A percentile compares a stretch with the other conserved stretches of the same genome.
Conservation (phyloP, 2,113 vertebrate genomes). For the Corythoichthys haematopterus region DNA sequence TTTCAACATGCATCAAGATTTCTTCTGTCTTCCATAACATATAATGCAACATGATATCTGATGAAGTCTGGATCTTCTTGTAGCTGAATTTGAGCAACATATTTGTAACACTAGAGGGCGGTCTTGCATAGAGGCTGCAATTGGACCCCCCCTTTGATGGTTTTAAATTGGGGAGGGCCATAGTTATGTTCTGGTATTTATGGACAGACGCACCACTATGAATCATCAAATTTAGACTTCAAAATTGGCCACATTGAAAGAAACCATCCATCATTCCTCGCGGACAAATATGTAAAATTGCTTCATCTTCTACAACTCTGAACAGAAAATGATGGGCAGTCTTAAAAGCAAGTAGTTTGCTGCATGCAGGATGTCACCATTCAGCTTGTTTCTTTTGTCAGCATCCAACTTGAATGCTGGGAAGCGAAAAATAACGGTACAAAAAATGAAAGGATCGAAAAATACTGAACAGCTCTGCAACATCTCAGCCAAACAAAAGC, state of each 20-base stretch:
- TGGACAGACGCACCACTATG: neutral
- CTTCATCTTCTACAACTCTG: neutral
- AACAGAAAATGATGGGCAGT: neutral
- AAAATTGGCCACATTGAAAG: neutral
- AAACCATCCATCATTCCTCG: neutral
- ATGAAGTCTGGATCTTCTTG: neutral
- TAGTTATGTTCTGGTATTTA: neutral
- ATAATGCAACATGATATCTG: too few species aligned
- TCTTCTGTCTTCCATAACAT: too few species aligned
- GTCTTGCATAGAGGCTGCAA: neutral
- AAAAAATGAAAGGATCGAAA: constrained; percentile 13
- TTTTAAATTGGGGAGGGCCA: neutral
- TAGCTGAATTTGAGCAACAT: neutral
- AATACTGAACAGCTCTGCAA: constrained; percentile 10
- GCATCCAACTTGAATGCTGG: constrained; percentile 4
- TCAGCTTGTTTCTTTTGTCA: constrained; percentile 3
- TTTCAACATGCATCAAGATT: too few species aligned
- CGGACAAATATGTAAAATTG: neutral
- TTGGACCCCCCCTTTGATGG: neutral
- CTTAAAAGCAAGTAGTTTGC: neutral
- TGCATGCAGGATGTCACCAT: neutral
- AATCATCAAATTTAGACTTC: neutral
- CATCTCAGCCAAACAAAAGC: constrained; percentile 25
- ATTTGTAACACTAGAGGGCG: neutral
- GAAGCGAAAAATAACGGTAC: constrained; percentile 15